Evolutionary conservation across 2,797 vertebrate species (phyloP), one percentile per base, ranked within the genome.

Genomic region (Staurois parvus): DNA sequence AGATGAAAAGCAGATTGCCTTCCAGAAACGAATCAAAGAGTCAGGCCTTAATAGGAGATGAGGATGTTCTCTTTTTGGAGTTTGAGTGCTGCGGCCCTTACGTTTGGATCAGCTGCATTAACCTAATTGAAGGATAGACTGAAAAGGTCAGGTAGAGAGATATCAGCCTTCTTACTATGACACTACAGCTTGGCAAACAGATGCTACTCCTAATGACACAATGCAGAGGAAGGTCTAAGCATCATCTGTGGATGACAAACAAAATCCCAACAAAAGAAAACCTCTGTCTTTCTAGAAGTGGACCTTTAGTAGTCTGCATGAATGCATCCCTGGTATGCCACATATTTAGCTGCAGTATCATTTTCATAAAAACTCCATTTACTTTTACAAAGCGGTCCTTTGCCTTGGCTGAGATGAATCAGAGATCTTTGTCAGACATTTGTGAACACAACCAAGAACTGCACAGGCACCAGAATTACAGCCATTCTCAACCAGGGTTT

Each of bases 31-130:
- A 72, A 62, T 62, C 24, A 26, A 7, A 85, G 66, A 66, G 15
- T 24, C 70, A 52, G 37, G 37, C 77, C 69, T 26, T 77, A 75
- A 73, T 68, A 9, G 77, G 30, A 56, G 84, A 73, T 85, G 66
- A 83, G 40, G 40, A 37, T 75, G 56, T 19, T 66, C 26, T 66
- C 15, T 24, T 75, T 72, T 10, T 70, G 42, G 76, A 64, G 73
- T 52, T 29, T 28, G 52, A 28, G 45, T 67, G 40, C 66, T 4
- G 7, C 12, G n/a, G 37, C 48, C 76, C 56, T 74, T 52, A 30
- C 59, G 17, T 56, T 68, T 45, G 5, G 52, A n/a, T 64, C 24
- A 45, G 28, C n/a, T 28, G 40, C 59, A 56, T 79, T 80, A 62
- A 68, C 40, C 21, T 62, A 79, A 74, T 45, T 75, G 29, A 52